A percentile compares a stretch with the other conserved stretches of the same genome.
These are phyloP conservation scores for Leptopilina clavipes DNA, from an alignment of 1,140 invertebrate species.

Conservation along the genomic window DNA sequence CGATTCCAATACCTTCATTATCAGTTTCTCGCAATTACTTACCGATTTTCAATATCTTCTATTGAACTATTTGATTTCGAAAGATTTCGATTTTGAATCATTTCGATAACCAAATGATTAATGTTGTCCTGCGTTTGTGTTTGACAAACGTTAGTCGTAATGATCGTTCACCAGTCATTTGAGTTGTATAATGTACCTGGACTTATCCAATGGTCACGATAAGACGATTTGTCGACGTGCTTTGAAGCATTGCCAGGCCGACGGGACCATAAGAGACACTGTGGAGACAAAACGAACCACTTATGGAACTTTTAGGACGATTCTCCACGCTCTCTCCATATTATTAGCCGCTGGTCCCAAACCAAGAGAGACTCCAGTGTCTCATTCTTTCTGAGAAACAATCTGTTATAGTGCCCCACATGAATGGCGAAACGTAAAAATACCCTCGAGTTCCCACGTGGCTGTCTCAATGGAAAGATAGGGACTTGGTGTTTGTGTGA, in stretches of 20 bases:
- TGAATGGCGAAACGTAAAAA: constrained; percentile 75
- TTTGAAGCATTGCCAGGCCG: constrained; percentile 41
- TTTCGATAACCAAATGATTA: not conserved
- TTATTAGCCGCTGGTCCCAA: constrained; percentile 54
- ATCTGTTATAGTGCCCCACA: constrained; percentile 72
- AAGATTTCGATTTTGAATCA: not conserved
- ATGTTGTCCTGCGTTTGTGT: too few relatives aligned
- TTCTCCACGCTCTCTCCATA: constrained; percentile 67
- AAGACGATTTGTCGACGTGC: constrained; percentile 51
- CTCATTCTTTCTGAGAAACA: constrained; percentile 70
- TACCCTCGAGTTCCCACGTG: constrained; percentile 70
- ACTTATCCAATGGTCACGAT: constrained; percentile 19
- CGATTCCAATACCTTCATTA: constrained; percentile 29
- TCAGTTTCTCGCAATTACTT: constrained; percentile 2
- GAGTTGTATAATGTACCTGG: not conserved
- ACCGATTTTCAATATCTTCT: too few relatives aligned
- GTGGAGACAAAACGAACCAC: constrained; percentile 68
- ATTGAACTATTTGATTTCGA: too few relatives aligned
- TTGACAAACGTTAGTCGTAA: too few relatives aligned
- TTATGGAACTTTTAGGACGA: constrained; percentile 66
- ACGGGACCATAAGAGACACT: constrained; percentile 57
- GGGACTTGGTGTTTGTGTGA: constrained; percentile 38
- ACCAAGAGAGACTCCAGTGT: constrained; percentile 41
- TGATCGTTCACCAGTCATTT: constrained; percentile 15
- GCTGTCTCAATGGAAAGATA: constrained; percentile 66